Percentiles rank a stretch among this genome's conserved stretches.
phyloP scores from a whole-genome alignment of 2,113 vertebrate species.

The Stegostoma tigrinum region DNA sequence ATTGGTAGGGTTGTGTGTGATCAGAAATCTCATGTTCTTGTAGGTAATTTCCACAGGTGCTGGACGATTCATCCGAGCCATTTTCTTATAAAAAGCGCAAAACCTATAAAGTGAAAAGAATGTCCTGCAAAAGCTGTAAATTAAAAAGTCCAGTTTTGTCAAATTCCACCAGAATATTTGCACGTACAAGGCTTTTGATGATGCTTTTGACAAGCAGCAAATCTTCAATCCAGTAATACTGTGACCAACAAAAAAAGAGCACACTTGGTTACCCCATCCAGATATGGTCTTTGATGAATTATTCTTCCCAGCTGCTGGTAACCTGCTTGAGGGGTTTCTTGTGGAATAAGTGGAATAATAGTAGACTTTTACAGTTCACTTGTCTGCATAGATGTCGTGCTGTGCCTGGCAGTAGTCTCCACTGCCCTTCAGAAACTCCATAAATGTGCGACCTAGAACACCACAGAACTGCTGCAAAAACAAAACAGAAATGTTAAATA shows the following conservation, averaged over 20 bases:
- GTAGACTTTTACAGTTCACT: slow-evolving; percentile 87
- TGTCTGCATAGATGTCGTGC: slow-evolving; percentile 98
- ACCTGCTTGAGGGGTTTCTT: slow-evolving; percentile 67
- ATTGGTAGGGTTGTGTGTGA: slow-evolving; percentile 98
- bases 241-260: slow-evolving; percentile 82
- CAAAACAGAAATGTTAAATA: slow-evolving; percentile 42
- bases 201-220: slow-evolving; percentile 77
- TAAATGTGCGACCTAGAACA: slow-evolving; percentile 99
- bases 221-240: slow-evolving; percentile 87
- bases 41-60: slow-evolving; percentile 99
- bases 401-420: slow-evolving; percentile 99
- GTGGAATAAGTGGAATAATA: slow-evolving; percentile 80
- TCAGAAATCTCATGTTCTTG: slow-evolving; percentile 99
- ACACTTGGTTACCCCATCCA: slow-evolving; percentile 98
- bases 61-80: slow-evolving; percentile 99
- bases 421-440: slow-evolving; percentile 99
- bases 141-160: slow-evolving; percentile 58
- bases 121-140: slow-evolving; percentile 56
- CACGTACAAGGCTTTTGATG: slow-evolving; percentile 64
- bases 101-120: slow-evolving; percentile 55
- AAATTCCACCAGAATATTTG: slow-evolving; percentile 66
- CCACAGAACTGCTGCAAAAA: slow-evolving; percentile 98
- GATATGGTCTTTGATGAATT: slow-evolving; percentile 76
- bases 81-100: slow-evolving; percentile 60
- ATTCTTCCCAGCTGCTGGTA: slow-evolving; percentile 59